phyloP scores from a whole-genome alignment of 2,888 invertebrate genomes.

The Cylloceria caligata region DNA sequence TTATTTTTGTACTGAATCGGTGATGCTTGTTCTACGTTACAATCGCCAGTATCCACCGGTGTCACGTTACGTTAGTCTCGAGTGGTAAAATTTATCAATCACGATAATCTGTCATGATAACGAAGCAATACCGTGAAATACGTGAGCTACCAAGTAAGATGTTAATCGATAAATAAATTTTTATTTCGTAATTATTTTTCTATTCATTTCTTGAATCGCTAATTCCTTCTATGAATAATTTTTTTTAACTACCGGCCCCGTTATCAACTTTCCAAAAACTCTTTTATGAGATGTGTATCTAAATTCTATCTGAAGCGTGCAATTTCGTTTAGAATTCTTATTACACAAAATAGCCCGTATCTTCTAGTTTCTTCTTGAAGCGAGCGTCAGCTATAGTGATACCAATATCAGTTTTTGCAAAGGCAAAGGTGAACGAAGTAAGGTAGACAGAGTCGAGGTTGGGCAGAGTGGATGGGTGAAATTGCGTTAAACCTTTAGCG shows the following conservation, averaged over 20 bases:
- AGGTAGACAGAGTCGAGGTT: constrained; percentile 37
- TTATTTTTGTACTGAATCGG: background rate
- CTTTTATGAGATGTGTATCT: constrained; percentile 50
- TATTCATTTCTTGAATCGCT: background rate
- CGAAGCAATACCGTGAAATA: background rate
- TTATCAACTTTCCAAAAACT: constrained; percentile 10
- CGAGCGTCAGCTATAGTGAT: constrained; percentile 36
- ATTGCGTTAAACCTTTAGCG: constrained; percentile 74
- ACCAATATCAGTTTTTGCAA: constrained; percentile 20
- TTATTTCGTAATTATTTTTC: background rate
- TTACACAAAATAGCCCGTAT: constrained; percentile 66
- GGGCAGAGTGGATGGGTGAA: constrained; percentile 60
- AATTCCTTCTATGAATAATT: background rate
- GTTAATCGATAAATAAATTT: constrained; percentile 3
- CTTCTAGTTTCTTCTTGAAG: constrained; percentile 39
- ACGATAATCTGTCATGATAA: constrained; percentile 26
- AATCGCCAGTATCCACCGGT: background rate
- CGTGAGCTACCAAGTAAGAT: background rate
- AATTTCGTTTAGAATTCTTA: constrained; percentile 77
- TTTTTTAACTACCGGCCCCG: background rate
- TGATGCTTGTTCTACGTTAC: background rate
- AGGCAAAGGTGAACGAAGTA: constrained; percentile 46
- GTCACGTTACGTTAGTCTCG: background rate
- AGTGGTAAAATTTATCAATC: background rate
- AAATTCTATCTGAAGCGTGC: constrained; percentile 60